Evolutionary conservation across 2,797 vertebrate species (phyloP).

Genomic region (Emys orbicularis): DNA sequence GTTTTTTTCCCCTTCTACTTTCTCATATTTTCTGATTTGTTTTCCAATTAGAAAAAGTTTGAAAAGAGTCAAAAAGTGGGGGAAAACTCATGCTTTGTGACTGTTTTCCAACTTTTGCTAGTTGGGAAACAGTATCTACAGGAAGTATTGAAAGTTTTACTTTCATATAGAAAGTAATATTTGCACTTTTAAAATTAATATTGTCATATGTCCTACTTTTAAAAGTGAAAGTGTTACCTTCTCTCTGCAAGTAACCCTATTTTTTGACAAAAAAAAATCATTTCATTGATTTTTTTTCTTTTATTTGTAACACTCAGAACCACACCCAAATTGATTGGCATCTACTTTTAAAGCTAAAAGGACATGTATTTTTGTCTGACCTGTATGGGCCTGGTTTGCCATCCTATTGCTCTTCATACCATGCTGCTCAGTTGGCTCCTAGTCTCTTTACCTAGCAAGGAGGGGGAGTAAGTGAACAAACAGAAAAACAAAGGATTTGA

Average conservation of each 20-base stretch:
- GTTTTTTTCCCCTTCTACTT: not conserved
- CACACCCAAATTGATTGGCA: not conserved
- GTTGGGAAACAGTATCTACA: not conserved
- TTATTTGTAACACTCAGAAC: not conserved
- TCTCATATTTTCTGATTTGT: not conserved
- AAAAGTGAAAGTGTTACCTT: not conserved
- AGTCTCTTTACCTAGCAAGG: not conserved
- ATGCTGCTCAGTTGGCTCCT: constrained; percentile 41
- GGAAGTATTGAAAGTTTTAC: not conserved
- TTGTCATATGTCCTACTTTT: not conserved
- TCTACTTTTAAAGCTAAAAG: not conserved
- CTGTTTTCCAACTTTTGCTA: not conserved
- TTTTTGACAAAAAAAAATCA: not conserved
- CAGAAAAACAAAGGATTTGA: constrained; percentile 17
- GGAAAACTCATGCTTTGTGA: not conserved
- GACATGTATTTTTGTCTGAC: not conserved
- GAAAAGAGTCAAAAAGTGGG: constrained; percentile 7
- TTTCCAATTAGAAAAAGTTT: not conserved
- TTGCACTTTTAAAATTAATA: constrained; percentile 25
- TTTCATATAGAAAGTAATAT: not conserved
- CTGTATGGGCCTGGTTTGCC: not conserved
- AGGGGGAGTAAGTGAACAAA: not conserved
- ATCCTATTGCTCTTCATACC: not conserved
- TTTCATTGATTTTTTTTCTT: not conserved
- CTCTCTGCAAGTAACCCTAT: not conserved